Evolutionary conservation across 2,113 vertebrate genomes (phyloP), one percentile per base, ranked within the genome.

Genomic region (Tringa solitaria): DNA sequence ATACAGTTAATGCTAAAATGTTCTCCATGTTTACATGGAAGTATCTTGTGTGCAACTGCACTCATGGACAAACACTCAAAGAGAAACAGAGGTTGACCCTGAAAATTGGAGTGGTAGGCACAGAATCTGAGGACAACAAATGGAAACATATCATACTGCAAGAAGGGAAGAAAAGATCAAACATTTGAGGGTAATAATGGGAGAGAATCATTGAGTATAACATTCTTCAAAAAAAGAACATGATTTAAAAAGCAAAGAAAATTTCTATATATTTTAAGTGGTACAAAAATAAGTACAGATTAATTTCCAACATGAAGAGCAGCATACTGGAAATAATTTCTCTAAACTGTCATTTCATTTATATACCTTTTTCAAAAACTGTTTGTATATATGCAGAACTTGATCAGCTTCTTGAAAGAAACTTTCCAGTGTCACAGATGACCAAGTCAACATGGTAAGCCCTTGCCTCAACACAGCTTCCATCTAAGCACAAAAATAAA

Each of bases 381-480:
- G 93, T 83, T 96, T 98, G 87, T 98, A 98, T 54, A 98, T 93
- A 97, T 91, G 57, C 90, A 99, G 95, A 95, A 98, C 97, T 50
- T 92, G 74, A 56, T 98, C 97, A 65, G 98, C 98, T 79, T 98
- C 98, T 67, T 97, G 91, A 93, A 99, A 98, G 95, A 98, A 99
- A 85, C 91, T 98, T 86, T 98, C 98, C 64, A 99, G 94, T 6
- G 96, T 97, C 54, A 98, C 91, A 69, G 98, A 99, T 50, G 98
- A 98, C 99, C 99, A 99, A 12, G 98, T 98, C 69, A 98, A 89
- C 76, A 98, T 90, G 18, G 98, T 98, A 85, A 98, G 97, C 32
- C 98, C 99, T 72, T 97, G 97, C n/a, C 97, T 97, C 87, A 99
- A 93, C 17, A 98, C 98, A 90, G 78, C 87, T 79, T 99, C 98